Conservation (phyloP, 2,888 invertebrate genomes). For the Drosophila helvetica region DNA sequence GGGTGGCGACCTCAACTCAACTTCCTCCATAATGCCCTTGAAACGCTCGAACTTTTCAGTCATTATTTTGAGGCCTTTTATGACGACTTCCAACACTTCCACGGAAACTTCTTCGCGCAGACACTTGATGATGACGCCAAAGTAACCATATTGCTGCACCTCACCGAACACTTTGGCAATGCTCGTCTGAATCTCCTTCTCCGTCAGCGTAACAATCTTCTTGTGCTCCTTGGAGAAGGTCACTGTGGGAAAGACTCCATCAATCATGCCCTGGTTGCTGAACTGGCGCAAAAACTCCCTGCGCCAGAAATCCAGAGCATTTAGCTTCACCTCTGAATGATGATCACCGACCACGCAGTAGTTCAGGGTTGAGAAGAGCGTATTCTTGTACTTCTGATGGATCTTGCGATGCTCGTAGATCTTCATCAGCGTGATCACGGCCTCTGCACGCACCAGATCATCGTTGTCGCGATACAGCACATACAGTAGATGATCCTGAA, state of each 20-base stretch:
- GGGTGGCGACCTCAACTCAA: slow-evolving; percentile 41
- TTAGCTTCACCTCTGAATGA: slow-evolving; percentile 92
- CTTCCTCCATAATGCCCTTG: slow-evolving; percentile 74
- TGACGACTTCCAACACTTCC: slow-evolving; percentile 88
- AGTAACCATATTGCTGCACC: slow-evolving; percentile 88
- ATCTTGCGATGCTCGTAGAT: slow-evolving; percentile 88
- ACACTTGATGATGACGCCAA: slow-evolving; percentile 88
- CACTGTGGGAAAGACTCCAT: slow-evolving; percentile 90
- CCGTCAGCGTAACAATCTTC: slow-evolving; percentile 90
- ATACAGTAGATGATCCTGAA: slow-evolving; percentile 85
- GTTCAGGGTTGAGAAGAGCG: slow-evolving; percentile 87
- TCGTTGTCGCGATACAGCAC: slow-evolving; percentile 89
- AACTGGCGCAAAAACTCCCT: slow-evolving; percentile 87
- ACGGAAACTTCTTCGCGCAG: slow-evolving; percentile 89
- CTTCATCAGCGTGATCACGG: slow-evolving; percentile 87
- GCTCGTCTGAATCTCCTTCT: slow-evolving; percentile 85
- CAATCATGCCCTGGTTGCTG: slow-evolving; percentile 92
- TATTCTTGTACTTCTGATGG: slow-evolving; percentile 85
- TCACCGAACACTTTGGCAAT: slow-evolving; percentile 88
- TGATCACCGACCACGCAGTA: slow-evolving; percentile 89
- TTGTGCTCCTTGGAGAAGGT: slow-evolving; percentile 91
- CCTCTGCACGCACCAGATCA: slow-evolving; percentile 91
- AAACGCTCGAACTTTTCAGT: slow-evolving; percentile 86
- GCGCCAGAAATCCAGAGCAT: slow-evolving; percentile 89
- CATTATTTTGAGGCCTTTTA: slow-evolving; percentile 84